Evolutionary conservation across 2,888 invertebrate genomes (phyloP), one percentile per base, ranked within the genome.

Genomic region (Sicus ferrugineus): DNA sequence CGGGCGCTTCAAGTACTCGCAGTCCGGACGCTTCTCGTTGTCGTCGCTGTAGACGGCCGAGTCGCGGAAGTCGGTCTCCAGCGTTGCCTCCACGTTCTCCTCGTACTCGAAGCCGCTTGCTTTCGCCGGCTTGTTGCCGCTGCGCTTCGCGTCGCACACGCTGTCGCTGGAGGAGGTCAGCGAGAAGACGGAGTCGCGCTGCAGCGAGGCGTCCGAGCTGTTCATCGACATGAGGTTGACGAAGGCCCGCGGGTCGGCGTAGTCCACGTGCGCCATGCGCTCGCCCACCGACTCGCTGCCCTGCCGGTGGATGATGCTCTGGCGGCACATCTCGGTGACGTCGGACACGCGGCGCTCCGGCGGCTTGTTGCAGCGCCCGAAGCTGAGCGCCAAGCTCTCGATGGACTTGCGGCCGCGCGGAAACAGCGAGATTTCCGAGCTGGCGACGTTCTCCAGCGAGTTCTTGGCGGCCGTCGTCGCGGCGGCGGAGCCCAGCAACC

Each of bases 231-330:
- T 71, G 52, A 78, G 71, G n/a, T 76, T 76, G 52, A 89, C 89
- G 23, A 94, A 86, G 21, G 91, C 90, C 63, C 90, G 89, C 0
- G 95, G 94, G 81, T 95, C 93, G 0, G 92, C 93, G 77, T 95
- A 95, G 80, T 95, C 95, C 0, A 93, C 91, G 75, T 93, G 91
- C 0, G 96, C 96, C 81, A 96, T 94, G 73, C 95, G 90, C 50
- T 95, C 95, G 0, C 95, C 95, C 75, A 95, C 89, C 71, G 91
- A 89, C 74, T 93, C 92, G 75, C 94, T 94, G 14, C 94, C 93
- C 84, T 92, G 93, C 80, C 91, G 91, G 79, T 92, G 92, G 71
- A 90, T 86, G 23, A 85, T 80, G 70, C 82, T 83, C 70, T 84
- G 82, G 0, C 84, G 80, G 69, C 83, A 84, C 80, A 84, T 83